A percentile compares a stretch with the other conserved stretches of the same genome.
Evolutionary conservation across 30 jellyfish, hydroid and myxozoan species (phyloP).

Genomic region (Turritopsis dohrnii): DNA sequence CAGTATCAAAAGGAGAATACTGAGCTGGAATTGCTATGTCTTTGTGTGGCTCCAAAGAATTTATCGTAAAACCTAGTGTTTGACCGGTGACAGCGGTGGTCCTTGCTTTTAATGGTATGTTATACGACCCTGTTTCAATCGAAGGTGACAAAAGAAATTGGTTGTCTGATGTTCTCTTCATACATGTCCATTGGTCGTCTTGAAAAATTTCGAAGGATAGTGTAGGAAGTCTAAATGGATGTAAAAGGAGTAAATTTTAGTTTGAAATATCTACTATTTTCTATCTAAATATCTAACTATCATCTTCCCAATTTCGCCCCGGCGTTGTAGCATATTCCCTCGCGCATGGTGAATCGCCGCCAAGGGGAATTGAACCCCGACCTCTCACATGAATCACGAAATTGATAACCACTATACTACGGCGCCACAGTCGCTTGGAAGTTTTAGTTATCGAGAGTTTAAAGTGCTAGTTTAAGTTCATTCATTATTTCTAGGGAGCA

Average conservation of each 20-base stretch:
- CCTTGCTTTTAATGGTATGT: slow-evolving; percentile 47
- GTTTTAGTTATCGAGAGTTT: no score
- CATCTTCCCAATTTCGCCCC: no score
- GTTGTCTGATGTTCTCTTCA: slow-evolving; percentile 55
- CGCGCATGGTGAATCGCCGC: no score
- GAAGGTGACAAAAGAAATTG: slow-evolving; percentile 31
- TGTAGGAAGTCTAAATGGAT: slow-evolving; percentile 66
- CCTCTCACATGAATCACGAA: no score
- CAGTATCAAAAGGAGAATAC: slow-evolving; percentile 47
- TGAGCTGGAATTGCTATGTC: slow-evolving; percentile 44
- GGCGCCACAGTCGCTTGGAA: no score
- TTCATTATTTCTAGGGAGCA: no score
- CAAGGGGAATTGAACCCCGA: no score
- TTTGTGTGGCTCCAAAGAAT: slow-evolving; percentile 1
- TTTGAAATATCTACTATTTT: neutral
- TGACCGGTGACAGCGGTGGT: slow-evolving; percentile 80
- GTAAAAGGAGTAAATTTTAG: neutral
- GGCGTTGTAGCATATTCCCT: no score
- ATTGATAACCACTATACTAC: no score
- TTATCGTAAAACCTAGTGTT: slow-evolving; percentile 52
- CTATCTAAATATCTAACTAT: no score
- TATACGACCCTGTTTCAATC: neutral
- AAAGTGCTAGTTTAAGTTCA: no score
- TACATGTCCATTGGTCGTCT: slow-evolving; percentile 70
- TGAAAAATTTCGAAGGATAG: slow-evolving; percentile 56